phyloP scores from a whole-genome alignment of 2,113 vertebrate species.

The Manacus vitellinus region DNA sequence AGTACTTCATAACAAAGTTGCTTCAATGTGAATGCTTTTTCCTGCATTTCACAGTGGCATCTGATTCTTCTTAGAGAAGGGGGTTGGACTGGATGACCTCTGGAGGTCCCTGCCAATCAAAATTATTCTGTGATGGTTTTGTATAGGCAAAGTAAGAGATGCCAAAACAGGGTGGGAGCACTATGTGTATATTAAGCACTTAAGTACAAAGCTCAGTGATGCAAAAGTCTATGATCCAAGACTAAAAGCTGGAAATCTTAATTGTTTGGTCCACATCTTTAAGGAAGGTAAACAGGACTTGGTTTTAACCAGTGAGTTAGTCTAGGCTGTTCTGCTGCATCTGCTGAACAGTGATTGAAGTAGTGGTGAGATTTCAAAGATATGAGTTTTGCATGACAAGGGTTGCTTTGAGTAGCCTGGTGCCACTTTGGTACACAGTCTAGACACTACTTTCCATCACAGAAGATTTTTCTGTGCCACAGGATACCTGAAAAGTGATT shows the following conservation, averaged over 20 bases:
- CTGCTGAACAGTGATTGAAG: not conserved
- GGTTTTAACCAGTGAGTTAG: not conserved
- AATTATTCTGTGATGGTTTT: not conserved
- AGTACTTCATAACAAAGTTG: not conserved
- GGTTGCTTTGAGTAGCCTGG: not conserved
- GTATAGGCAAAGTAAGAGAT: not conserved
- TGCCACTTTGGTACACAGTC: not conserved
- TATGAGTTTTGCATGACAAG: not conserved
- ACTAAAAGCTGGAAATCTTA: not conserved
- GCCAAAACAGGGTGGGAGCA: not conserved
- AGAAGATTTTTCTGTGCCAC: not conserved
- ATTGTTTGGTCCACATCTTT: fast-evolving
- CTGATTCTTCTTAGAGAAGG: not conserved
- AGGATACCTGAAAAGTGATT: not conserved
- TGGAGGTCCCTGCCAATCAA: not conserved
- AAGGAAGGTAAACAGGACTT: not conserved
- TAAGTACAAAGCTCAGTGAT: not conserved
- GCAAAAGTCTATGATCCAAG: not conserved
- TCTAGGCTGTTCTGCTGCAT: not conserved
- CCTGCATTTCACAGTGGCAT: not conserved
- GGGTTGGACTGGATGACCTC: not conserved
- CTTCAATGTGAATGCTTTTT: not conserved
- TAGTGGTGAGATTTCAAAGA: not conserved
- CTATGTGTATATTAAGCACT: not conserved
- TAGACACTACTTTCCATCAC: not conserved